Conservation (phyloP, 2,113 vertebrate genomes). For the Peucedramus taeniatus region DNA sequence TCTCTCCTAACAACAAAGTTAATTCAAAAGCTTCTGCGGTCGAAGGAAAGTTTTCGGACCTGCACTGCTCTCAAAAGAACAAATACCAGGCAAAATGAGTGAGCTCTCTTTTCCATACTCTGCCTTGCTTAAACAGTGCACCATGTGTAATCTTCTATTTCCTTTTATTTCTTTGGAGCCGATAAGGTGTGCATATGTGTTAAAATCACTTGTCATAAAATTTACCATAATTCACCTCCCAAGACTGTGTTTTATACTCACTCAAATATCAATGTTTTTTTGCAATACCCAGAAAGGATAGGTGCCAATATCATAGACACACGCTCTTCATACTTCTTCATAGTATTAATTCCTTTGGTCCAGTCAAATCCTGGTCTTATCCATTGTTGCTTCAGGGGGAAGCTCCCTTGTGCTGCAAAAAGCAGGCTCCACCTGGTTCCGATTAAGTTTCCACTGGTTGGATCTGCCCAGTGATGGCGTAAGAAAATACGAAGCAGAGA, state of each 20-base stretch:
- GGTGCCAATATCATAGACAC: not conserved
- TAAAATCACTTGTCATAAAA: not conserved
- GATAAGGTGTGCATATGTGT: not conserved
- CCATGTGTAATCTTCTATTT: not conserved
- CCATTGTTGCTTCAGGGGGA: conserved; percentile 32
- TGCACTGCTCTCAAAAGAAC: not conserved
- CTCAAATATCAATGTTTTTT: not conserved
- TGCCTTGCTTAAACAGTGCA: not conserved
- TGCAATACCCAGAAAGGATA: not conserved
- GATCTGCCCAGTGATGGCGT: conserved; percentile 36
- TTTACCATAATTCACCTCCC: not conserved
- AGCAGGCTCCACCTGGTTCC: conserved; percentile 23
- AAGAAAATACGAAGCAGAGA: conserved; percentile 40
- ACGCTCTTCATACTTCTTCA: accelerated
- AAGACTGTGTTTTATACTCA: not conserved
- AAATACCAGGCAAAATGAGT: not conserved
- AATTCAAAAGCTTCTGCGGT: conserved; percentile 7
- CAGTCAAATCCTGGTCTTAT: not conserved
- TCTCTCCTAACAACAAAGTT: not conserved
- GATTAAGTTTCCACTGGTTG: conserved; percentile 40
- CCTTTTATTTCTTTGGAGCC: not conserved
- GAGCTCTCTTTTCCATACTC: not conserved
- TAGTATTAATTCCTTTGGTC: not conserved
- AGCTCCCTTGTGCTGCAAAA: conserved; percentile 31
- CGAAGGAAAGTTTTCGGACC: not conserved